Evolutionary conservation across 2,888 invertebrate species (phyloP).

Genomic region (Harpagoxenus sublaevis): DNA sequence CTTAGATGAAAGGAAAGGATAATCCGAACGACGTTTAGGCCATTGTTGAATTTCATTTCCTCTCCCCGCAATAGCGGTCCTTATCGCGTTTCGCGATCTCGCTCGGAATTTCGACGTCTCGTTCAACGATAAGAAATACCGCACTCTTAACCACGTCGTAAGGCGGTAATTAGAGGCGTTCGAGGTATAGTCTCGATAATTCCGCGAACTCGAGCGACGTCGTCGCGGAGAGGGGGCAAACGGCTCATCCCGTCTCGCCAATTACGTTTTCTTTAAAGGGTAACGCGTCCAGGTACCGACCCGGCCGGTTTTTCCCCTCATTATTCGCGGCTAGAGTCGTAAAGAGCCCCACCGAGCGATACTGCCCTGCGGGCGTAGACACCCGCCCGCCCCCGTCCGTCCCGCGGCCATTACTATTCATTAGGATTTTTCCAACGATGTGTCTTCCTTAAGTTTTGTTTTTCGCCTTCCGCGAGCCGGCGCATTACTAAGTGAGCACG

Average conservation of each 20-base stretch:
- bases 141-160: constrained; percentile 34
- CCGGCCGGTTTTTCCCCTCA: constrained; percentile 57
- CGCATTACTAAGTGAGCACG: constrained; percentile 79
- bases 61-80: neutral
- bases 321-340: constrained; percentile 58
- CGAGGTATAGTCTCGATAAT: constrained; percentile 32
- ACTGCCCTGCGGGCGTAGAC: constrained; percentile 57
- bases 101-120: constrained; percentile 17
- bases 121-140: constrained; percentile 35
- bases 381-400: neutral
- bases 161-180: constrained; percentile 44
- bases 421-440: constrained; percentile 82
- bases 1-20: constrained; percentile 12
- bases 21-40: constrained; percentile 10
- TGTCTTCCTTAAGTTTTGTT: constrained; percentile 81
- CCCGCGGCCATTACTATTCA: constrained; percentile 81
- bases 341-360: constrained; percentile 56
- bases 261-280: constrained; percentile 45
- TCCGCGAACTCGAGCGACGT: constrained; percentile 33
- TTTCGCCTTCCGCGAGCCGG: constrained; percentile 63
- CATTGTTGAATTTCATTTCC: constrained; percentile 22
- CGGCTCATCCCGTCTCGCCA: constrained; percentile 5
- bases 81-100: constrained; percentile 5
- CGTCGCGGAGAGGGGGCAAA: neutral
- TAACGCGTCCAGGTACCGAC: constrained; percentile 23